These are phyloP conservation scores for Marmota flaviventris DNA, from an alignment of 2,113 vertebrate genomes.

Conservation along the genomic window DNA sequence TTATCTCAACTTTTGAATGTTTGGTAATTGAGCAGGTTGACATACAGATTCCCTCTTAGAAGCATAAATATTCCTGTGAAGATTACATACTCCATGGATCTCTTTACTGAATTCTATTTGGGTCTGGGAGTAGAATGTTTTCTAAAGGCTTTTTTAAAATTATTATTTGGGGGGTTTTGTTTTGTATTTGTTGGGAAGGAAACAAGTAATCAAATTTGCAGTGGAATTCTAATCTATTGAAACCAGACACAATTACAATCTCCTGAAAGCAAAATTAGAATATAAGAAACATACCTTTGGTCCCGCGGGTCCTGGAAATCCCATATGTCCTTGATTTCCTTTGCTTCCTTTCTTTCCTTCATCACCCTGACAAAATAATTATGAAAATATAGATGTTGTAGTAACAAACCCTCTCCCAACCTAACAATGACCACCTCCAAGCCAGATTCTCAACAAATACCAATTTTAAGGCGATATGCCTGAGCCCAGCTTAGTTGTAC, in stretches of 20 bases:
- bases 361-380: conserved; percentile 84
- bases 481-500: background rate
- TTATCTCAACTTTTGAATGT: background rate
- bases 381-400: background rate
- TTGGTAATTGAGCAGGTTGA: background rate
- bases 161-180: background rate
- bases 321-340: conserved; percentile 81
- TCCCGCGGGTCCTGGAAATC: conserved; percentile 80
- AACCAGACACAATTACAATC: background rate
- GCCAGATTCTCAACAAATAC: background rate
- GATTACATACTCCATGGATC: background rate
- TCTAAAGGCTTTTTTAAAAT: background rate
- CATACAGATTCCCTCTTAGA: background rate
- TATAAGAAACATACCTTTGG: conserved; percentile 84
- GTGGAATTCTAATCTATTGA: conserved; percentile 19
- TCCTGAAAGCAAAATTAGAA: background rate
- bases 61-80: background rate
- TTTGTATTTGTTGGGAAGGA: conserved; percentile 59
- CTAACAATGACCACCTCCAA: background rate
- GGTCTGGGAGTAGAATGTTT: background rate
- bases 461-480: background rate
- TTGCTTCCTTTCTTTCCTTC: conserved; percentile 85
- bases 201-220: conserved; percentile 45
- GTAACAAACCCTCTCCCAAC: background rate
- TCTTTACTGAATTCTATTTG: background rate